Percentiles rank a stretch among this genome's conserved stretches.
Evolutionary conservation across 2,113 vertebrate genomes (phyloP).

Genomic region (Tricholaema leucomelas): DNA sequence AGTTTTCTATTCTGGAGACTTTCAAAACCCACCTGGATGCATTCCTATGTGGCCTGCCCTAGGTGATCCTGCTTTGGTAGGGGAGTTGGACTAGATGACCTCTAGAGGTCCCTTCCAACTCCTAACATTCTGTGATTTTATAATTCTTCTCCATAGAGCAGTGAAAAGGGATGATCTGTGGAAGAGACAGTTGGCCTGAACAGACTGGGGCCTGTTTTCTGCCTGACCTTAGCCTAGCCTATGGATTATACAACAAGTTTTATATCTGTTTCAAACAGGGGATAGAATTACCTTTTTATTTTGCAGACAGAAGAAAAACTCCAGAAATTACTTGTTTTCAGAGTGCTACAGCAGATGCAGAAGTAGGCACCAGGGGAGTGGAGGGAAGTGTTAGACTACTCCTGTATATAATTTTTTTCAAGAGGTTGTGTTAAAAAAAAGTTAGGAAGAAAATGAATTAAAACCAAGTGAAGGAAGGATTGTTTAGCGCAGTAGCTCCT

Average conservation of each 20-base stretch:
- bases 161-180: background rate
- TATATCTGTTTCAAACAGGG: accelerated
- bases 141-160: background rate
- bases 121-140: too few relatives aligned
- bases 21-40: too few relatives aligned
- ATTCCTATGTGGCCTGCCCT: too few relatives aligned
- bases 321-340: background rate
- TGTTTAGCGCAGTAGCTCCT: background rate
- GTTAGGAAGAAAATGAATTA: background rate
- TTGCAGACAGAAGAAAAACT: background rate
- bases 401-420: too few relatives aligned
- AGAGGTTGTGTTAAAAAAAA: background rate
- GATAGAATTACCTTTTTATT: background rate
- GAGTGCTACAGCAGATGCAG: background rate
- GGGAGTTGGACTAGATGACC: too few relatives aligned
- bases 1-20: too few relatives aligned
- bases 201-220: background rate
- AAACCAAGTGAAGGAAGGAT: background rate
- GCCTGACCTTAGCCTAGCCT: background rate
- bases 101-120: too few relatives aligned
- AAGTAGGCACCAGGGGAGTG: background rate
- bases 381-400: too few relatives aligned
- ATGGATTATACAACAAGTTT: background rate
- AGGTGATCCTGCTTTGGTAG: too few relatives aligned
- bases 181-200: background rate